These are phyloP conservation scores for Pituophis catenifer DNA, from an alignment of 2,113 vertebrate species.

Conservation along the genomic window DNA sequence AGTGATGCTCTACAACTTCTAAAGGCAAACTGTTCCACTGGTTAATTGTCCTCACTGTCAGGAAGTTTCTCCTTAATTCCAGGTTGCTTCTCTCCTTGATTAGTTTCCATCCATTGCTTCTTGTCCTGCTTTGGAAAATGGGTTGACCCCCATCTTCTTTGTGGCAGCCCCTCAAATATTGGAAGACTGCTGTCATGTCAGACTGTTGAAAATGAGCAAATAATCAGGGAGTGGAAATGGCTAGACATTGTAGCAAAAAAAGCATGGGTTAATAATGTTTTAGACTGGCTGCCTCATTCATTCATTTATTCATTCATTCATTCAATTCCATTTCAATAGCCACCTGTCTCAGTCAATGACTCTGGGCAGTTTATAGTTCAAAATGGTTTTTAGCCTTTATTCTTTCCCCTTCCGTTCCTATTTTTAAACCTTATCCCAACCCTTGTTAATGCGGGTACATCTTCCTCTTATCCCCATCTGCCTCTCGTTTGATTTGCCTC, in stretches of 20 bases:
- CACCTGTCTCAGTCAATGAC: neutral
- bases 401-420: neutral
- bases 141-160: neutral
- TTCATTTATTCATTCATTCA: neutral
- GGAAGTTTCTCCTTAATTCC: neutral
- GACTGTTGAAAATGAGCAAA: neutral
- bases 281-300: neutral
- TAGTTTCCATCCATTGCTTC: neutral
- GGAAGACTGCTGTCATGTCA: neutral
- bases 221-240: neutral
- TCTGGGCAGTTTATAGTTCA: neutral
- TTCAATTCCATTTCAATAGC: neutral
- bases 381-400: neutral
- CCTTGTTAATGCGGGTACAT: neutral
- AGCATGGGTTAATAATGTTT: neutral
- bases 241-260: neutral
- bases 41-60: neutral
- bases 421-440: neutral
- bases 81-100: neutral
- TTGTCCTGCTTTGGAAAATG: neutral
- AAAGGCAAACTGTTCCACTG: neutral
- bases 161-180: neutral
- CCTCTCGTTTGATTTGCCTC: neutral
- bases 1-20: neutral
- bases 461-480: neutral